phyloP scores from a whole-genome alignment of 2,888 invertebrate genomes.

The Drosophila sordidapex region DNA sequence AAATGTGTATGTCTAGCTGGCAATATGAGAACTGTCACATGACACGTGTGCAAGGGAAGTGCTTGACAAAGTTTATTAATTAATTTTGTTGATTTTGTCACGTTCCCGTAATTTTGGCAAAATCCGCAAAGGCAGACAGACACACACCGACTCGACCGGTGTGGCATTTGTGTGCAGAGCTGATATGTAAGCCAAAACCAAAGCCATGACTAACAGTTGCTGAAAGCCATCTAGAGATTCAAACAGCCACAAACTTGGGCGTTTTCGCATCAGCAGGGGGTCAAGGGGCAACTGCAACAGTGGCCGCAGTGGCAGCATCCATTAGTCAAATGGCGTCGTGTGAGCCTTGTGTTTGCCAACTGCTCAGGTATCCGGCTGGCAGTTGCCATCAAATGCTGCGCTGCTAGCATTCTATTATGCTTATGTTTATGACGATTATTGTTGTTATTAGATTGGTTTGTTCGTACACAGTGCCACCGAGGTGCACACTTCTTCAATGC shows the following conservation, averaged over 20 bases:
- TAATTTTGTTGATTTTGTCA: constrained; percentile 81
- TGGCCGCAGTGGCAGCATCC: constrained; percentile 44
- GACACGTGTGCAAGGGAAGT: constrained; percentile 71
- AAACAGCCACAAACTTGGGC: constrained; percentile 22
- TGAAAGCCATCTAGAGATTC: constrained; percentile 60
- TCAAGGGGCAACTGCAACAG: constrained; percentile 36
- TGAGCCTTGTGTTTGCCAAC: constrained; percentile 28
- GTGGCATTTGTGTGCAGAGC: constrained; percentile 10
- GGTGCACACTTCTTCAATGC: constrained; percentile 30
- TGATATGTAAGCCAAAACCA: constrained; percentile 53
- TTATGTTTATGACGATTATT: constrained; percentile 70
- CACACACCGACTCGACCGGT: constrained; percentile 12
- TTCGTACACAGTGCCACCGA: not conserved
- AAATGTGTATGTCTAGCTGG: constrained; percentile 27
- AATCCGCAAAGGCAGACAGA: constrained; percentile 71
- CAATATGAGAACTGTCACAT: constrained; percentile 71
- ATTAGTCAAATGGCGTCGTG: constrained; percentile 74
- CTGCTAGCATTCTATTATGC: constrained; percentile 51
- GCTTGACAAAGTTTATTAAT: constrained; percentile 78
- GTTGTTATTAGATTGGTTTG: constrained; percentile 69
- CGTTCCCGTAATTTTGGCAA: constrained; percentile 72
- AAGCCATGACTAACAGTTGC: constrained; percentile 63
- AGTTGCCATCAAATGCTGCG: constrained; percentile 21
- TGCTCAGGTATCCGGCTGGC: constrained; percentile 43
- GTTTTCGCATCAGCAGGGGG: not conserved